phyloP scores from a whole-genome alignment of 2,797 vertebrate species.

The Micrastur ruficollis region DNA sequence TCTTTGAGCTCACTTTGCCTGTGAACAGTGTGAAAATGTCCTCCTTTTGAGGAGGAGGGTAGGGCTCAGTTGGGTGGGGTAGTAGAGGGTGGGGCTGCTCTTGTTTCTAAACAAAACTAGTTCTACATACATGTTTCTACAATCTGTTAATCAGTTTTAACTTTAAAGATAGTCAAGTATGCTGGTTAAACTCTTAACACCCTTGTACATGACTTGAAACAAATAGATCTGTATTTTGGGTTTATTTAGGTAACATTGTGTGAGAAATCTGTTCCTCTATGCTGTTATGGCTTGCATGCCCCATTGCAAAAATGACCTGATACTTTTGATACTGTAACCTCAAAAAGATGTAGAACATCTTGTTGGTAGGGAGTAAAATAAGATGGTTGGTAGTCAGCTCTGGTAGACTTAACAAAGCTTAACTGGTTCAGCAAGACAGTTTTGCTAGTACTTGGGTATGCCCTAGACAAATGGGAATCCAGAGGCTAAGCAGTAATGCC shows the following conservation, averaged over 20 bases:
- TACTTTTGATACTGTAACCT: neutral
- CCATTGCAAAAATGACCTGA: neutral
- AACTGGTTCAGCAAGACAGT: neutral
- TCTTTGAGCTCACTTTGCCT: neutral
- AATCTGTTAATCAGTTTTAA: neutral
- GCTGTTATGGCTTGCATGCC: neutral
- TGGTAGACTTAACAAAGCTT: neutral
- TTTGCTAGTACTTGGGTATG: neutral
- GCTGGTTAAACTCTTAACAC: neutral
- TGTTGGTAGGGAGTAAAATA: neutral
- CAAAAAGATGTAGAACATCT: neutral
- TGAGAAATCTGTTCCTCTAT: neutral
- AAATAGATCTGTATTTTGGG: neutral
- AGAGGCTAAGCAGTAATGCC: neutral
- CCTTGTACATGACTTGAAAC: neutral
- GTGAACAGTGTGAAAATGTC: neutral
- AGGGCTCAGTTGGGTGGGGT: neutral
- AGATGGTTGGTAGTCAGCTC: neutral
- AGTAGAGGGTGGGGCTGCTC: neutral
- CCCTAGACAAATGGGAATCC: neutral
- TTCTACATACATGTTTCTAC: neutral
- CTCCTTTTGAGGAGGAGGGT: neutral
- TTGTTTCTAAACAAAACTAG: neutral
- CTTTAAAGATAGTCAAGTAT: neutral
- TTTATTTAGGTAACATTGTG: neutral